phyloP scores from a whole-genome alignment of 2,797 vertebrate genomes.

The Okamejei kenojei region DNA sequence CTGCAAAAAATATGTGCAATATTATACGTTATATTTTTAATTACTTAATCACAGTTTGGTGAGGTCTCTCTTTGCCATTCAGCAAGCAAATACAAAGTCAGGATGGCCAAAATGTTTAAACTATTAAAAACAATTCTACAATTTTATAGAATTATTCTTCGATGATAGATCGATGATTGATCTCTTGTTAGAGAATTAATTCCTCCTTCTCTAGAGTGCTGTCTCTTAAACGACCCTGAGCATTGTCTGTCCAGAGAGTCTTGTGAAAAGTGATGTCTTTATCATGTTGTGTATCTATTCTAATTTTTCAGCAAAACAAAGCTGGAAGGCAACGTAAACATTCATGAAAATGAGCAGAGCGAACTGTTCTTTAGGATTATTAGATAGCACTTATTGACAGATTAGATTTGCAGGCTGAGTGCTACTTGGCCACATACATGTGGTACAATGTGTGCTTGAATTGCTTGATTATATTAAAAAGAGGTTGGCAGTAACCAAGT shows the following conservation, averaged over 20 bases:
- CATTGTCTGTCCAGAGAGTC: not conserved
- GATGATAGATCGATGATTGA: not conserved
- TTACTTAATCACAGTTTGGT: not conserved
- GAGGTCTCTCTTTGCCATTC: not conserved
- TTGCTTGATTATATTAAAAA: not conserved
- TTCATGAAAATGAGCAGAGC: not conserved
- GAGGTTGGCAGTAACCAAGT: not conserved
- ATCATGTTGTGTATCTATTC: not conserved
- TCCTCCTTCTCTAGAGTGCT: not conserved
- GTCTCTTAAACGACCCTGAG: not conserved
- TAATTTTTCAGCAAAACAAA: slow-evolving; percentile 11
- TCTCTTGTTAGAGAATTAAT: not conserved
- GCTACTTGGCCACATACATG: not conserved
- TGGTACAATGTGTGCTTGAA: not conserved
- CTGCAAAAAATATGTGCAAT: not conserved
- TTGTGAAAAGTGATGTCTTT: not conserved
- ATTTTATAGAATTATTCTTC: not conserved
- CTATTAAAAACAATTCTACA: not conserved
- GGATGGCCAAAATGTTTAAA: not conserved
- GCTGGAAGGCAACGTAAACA: not conserved
- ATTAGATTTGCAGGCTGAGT: not conserved
- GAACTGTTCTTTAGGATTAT: not conserved
- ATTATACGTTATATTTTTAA: not conserved
- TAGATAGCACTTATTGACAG: not conserved
- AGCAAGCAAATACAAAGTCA: not conserved